phyloP scores from a whole-genome alignment of 2,797 vertebrate genomes.

The Pachyuromys duprasi region DNA sequence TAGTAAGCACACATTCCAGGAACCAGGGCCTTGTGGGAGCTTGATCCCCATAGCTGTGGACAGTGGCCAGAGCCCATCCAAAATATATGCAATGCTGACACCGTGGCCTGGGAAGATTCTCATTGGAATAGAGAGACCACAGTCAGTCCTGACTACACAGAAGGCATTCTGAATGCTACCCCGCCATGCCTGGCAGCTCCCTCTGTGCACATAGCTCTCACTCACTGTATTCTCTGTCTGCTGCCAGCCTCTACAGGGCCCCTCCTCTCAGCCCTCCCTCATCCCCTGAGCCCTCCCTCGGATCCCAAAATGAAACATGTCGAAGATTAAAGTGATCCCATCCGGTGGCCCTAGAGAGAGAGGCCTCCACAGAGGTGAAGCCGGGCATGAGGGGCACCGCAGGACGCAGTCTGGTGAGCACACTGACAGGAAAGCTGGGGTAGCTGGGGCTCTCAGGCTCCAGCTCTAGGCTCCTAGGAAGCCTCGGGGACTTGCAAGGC shows the following conservation, averaged over 20 bases:
- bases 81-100: no score
- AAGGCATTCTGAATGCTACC: not conserved
- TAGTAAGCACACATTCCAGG: not conserved
- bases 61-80: not conserved
- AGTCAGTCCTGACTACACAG: not conserved
- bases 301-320: not conserved
- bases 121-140: not conserved
- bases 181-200: fast-evolving
- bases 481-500: not conserved
- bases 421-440: not conserved
- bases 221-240: no score
- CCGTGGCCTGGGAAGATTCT: not conserved
- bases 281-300: not conserved
- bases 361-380: not conserved
- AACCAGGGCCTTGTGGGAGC: no score
- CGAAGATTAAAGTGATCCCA: not conserved
- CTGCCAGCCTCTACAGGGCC: not conserved
- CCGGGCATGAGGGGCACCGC: no score
- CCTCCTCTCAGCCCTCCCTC: not conserved
- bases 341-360: not conserved
- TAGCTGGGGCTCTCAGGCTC: not conserved
- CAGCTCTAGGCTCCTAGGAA: not conserved
- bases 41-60: fast-evolving
- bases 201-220: no score
- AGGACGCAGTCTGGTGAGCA: not conserved